Conservation (phyloP, 2,113 vertebrate genomes). For the Nansenia antarctica region DNA sequence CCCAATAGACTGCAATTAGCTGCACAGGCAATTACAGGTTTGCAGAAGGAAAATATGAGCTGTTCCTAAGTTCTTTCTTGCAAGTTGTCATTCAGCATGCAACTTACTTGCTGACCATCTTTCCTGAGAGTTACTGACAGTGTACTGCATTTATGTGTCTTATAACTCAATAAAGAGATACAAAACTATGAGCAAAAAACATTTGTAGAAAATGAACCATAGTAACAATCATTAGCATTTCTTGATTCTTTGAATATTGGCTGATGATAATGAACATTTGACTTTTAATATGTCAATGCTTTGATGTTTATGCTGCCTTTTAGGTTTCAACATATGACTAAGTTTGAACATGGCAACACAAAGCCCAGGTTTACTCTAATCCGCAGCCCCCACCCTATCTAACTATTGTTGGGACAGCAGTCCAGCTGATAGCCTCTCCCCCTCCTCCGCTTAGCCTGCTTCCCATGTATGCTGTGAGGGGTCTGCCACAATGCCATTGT, state of each 20-base stretch:
- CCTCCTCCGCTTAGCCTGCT: conserved; percentile 30
- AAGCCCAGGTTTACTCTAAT: conserved; percentile 48
- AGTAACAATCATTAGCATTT: not conserved
- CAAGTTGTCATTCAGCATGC: too few species aligned
- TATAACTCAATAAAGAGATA: not conserved
- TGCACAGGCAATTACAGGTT: conserved; percentile 56
- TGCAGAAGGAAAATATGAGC: conserved; percentile 37
- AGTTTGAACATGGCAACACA: conserved; percentile 39
- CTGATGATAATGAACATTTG: too few species aligned
- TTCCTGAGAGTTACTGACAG: too few species aligned
- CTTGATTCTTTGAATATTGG: conserved; percentile 1
- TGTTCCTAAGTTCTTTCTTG: conserved; percentile 12
- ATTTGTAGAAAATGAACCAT: not conserved
- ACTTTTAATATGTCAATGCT: too few species aligned
- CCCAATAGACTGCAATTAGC: conserved; percentile 54
- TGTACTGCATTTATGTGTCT: too few species aligned
- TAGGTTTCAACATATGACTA: conserved; percentile 40
- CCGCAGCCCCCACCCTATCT: conserved; percentile 40
- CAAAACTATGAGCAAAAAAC: not conserved
- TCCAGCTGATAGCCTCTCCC: conserved; percentile 58
- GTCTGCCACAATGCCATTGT: conserved; percentile 72
- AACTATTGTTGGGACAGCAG: conserved; percentile 51
- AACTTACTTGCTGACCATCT: too few species aligned
- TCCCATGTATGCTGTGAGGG: conserved; percentile 54
- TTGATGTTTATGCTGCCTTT: too few species aligned